Base-by-base conservation (phyloP, 2,888 invertebrate genomes). In the Amitus sp. region DNA sequence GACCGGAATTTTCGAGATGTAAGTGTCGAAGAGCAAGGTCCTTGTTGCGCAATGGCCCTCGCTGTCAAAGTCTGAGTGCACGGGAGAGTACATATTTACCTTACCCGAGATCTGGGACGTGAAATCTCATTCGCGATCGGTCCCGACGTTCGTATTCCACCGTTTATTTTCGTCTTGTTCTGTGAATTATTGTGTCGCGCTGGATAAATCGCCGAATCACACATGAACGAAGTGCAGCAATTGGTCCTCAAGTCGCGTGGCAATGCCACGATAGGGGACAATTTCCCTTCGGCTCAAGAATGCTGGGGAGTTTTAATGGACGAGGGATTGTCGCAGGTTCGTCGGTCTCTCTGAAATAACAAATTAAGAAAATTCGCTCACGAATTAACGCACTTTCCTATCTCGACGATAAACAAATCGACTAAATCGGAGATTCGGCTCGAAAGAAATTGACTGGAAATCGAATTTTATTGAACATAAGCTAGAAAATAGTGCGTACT, bases 181-280 rank as follows among this genome's bases (percentile, higher is more conserved):
- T 12, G 34, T 34, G 20, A 20, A 9, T 1, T 39, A 43, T 51
- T 23, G 33, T 33, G 13, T 53, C 28, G 33, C 28, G 9, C 13
- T 37, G 37, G 7, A 30, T 30, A n/a, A 10, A 23, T 7, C 7
- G 23, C 4, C 12, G 27, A 34, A 13, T 17, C 48, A 74, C 78
- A 75, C 71, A 81, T 80, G 80, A 79, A 73, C 63, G 76, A 77
- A 61, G 78, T 77, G 66, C 75, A 78, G 72, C 79, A 76, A 55
- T 52, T 70, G 27, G 42, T 72, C 43, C 51, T 71, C 39, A 78
- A 73, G 68, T 58, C 72, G 50, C 75, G 75, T 57, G 54, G 59
- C 20, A 65, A 49, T 61, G 58, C 55, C 66, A 59, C 67, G 66
- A 68, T 65, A 51, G 68, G 67, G 70, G 72, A 37, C 63, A 39